Evolutionary conservation across 2,888 invertebrate species (phyloP).

Genomic region (Athalia rosae): DNA sequence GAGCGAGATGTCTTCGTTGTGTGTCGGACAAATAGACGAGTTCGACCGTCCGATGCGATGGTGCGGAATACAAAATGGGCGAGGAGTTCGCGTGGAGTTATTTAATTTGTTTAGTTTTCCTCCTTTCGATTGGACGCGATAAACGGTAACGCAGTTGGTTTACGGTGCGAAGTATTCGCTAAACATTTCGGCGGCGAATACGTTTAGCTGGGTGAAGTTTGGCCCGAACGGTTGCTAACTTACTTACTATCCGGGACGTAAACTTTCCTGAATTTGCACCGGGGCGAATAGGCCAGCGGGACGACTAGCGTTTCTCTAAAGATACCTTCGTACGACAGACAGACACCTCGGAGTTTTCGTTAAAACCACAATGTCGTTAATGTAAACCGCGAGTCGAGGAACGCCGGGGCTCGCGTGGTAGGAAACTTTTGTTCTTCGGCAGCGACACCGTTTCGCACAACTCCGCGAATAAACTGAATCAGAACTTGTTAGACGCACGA

Average conservation of each 20-base stretch:
- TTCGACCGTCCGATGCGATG: not conserved
- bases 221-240: constrained; percentile 22
- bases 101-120: not conserved
- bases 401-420: constrained; percentile 3
- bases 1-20: constrained; percentile 7
- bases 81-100: not conserved
- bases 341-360: constrained; percentile 33
- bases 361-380: constrained; percentile 44
- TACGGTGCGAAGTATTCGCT: not conserved
- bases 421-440: constrained; percentile 38
- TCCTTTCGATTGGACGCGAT: constrained; percentile 28
- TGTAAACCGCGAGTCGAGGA: constrained; percentile 30
- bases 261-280: constrained; percentile 33
- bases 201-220: constrained; percentile 9
- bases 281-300: constrained; percentile 11
- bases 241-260: constrained; percentile 26
- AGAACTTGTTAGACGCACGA: constrained; percentile 18
- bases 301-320: constrained; percentile 28
- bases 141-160: not conserved
- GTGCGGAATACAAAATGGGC: not conserved
- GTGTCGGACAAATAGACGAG: not conserved
- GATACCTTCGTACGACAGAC: constrained; percentile 23
- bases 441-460: constrained; percentile 17
- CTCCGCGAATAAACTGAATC: constrained; percentile 23
- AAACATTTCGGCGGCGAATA: not conserved